Percentiles rank a stretch among this genome's conserved stretches.
These are phyloP conservation scores for Lithophane socia DNA, from an alignment of 2,888 invertebrate species.

Conservation along the genomic window DNA sequence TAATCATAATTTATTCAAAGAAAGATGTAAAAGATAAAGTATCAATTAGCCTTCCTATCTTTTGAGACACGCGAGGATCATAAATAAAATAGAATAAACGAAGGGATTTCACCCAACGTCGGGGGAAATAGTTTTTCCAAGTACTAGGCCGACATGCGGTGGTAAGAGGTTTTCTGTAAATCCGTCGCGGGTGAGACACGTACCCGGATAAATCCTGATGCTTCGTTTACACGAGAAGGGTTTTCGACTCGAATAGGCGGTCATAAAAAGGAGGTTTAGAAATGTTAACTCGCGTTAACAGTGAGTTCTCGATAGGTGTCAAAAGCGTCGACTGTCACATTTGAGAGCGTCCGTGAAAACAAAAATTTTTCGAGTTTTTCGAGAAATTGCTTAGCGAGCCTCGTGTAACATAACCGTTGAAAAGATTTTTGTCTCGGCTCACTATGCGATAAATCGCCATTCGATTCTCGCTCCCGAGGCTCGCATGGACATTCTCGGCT, in stretches of 20 bases:
- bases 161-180: slow-evolving; percentile 80
- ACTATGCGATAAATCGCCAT: background rate
- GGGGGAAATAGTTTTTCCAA: slow-evolving; percentile 76
- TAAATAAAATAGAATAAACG: slow-evolving; percentile 43
- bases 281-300: too few species aligned
- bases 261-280: background rate
- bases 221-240: slow-evolving; percentile 3
- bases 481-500: background rate
- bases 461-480: background rate
- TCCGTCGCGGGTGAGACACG: slow-evolving; percentile 72
- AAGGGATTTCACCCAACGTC: slow-evolving; percentile 47
- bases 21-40: slow-evolving; percentile 42
- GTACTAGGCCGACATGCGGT: slow-evolving; percentile 76
- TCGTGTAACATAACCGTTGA: background rate
- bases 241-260: background rate
- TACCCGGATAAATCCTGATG: slow-evolving; percentile 70
- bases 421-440: background rate
- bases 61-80: slow-evolving; percentile 47
- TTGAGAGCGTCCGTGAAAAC: too few species aligned
- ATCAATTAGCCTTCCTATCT: slow-evolving; percentile 51
- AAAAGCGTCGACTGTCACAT: too few species aligned
- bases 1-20: slow-evolving; percentile 27
- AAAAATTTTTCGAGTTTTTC: background rate
- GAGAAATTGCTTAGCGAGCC: background rate
- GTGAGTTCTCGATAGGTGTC: too few species aligned